phyloP scores from a whole-genome alignment of 2,888 invertebrate species.

The Aplocera efformata region DNA sequence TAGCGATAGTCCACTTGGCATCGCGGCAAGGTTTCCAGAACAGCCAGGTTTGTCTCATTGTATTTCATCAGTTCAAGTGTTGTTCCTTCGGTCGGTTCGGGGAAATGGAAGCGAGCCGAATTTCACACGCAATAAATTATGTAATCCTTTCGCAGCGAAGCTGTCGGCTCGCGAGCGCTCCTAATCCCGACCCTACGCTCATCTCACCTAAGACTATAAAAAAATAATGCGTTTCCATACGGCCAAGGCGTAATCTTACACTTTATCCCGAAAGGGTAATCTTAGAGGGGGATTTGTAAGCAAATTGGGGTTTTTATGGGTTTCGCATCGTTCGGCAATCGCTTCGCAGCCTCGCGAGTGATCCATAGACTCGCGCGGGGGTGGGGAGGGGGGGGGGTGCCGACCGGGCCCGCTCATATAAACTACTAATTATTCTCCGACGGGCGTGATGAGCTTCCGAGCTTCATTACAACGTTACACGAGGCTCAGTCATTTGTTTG shows the following conservation, averaged over 20 bases:
- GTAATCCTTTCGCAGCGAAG: slow-evolving; percentile 12
- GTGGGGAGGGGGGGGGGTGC: neutral
- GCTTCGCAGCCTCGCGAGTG: slow-evolving; percentile 12
- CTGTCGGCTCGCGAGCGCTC: slow-evolving; percentile 5
- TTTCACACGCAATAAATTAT: slow-evolving; percentile 17
- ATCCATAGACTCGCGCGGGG: slow-evolving; percentile 1
- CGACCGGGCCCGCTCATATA: no score
- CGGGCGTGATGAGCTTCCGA: neutral
- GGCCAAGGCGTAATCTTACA: slow-evolving; percentile 19
- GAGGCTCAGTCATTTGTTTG: neutral
- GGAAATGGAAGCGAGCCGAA: slow-evolving; percentile 1
- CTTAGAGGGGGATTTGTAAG: slow-evolving; percentile 25
- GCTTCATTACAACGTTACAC: neutral
- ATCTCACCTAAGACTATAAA: slow-evolving; percentile 21
- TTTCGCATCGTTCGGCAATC: slow-evolving; percentile 16
- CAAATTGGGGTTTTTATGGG: slow-evolving; percentile 27
- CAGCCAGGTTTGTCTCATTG: no score
- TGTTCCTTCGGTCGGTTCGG: no score
- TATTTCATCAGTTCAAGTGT: no score
- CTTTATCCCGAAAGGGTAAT: slow-evolving; percentile 25
- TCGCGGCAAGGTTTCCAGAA: no score
- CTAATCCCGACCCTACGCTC: slow-evolving; percentile 13
- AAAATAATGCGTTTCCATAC: slow-evolving; percentile 20
- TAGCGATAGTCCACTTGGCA: no score
- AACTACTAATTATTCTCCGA: no score